These are phyloP conservation scores for Apteryx owenii DNA, from an alignment of 2,113 vertebrate species.

Conservation along the genomic window DNA sequence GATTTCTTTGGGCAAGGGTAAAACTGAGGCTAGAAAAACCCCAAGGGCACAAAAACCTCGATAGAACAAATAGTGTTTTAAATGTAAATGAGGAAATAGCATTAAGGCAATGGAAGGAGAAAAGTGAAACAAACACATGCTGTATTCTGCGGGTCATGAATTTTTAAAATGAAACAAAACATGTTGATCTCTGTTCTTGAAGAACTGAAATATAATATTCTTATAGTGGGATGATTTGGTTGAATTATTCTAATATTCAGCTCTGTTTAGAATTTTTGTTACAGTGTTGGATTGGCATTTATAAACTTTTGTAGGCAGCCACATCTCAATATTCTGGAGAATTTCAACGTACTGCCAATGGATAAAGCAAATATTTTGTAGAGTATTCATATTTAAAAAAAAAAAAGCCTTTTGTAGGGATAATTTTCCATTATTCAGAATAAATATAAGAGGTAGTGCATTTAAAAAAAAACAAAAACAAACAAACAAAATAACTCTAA, in stretches of 20 bases:
- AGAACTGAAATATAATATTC: conserved; percentile 40
- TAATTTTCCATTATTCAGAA: neutral
- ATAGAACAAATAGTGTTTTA: neutral
- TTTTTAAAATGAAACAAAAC: conserved; percentile 22
- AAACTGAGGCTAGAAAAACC: neutral
- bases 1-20: neutral
- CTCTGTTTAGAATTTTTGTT: conserved; percentile 62
- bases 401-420: neutral
- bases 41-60: neutral
- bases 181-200: conserved; percentile 58
- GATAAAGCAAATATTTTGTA: conserved; percentile 46
- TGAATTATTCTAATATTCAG: conserved; percentile 59
- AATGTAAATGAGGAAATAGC: conserved; percentile 44
- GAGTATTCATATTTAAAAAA: neutral
- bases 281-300: conserved; percentile 63
- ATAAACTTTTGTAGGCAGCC: conserved; percentile 29
- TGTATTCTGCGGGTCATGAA: conserved; percentile 19
- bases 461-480: neutral
- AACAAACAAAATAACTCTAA: neutral
- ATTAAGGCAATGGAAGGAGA: conserved; percentile 12
- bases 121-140: conserved; percentile 23
- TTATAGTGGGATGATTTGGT: conserved; percentile 44
- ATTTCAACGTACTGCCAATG: neutral
- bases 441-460: neutral
- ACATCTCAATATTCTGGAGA: conserved; percentile 43